These are phyloP conservation scores for Drosophila tani DNA, from an alignment of 1,140 invertebrate genomes.

Conservation along the genomic window DNA sequence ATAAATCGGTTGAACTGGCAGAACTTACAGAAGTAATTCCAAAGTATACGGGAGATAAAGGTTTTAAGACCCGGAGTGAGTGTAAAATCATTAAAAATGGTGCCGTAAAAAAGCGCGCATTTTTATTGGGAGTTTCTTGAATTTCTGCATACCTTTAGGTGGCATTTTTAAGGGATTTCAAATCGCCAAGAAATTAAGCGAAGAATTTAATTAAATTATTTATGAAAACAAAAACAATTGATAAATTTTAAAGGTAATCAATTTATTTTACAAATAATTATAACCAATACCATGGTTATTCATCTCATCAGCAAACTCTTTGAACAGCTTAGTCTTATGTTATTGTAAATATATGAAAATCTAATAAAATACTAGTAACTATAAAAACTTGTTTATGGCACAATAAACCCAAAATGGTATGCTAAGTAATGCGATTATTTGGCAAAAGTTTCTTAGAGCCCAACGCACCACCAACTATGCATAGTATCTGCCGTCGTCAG, in stretches of 20 bases:
- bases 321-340: not conserved
- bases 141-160: too few relatives aligned
- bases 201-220: not conserved
- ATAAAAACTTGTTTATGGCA: slow-evolving; percentile 1
- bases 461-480: not conserved
- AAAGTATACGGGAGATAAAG: not conserved
- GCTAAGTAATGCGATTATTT: slow-evolving; percentile 16
- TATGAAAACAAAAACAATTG: accelerated
- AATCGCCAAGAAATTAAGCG: too few relatives aligned
- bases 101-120: not conserved
- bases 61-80: not conserved
- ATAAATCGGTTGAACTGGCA: slow-evolving; percentile 3
- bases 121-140: not conserved
- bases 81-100: not conserved
- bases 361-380: not conserved
- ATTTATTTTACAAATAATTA: too few relatives aligned
- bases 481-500: not conserved
- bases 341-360: not conserved
- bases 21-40: not conserved
- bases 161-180: not conserved
- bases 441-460: not conserved
- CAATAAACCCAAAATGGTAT: slow-evolving; percentile 1
- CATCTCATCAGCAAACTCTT: not conserved
- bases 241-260: not conserved
- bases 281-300: not conserved